Evolutionary conservation across 2,888 invertebrate genomes (phyloP).

Genomic region (Eupithecia exiguata): DNA sequence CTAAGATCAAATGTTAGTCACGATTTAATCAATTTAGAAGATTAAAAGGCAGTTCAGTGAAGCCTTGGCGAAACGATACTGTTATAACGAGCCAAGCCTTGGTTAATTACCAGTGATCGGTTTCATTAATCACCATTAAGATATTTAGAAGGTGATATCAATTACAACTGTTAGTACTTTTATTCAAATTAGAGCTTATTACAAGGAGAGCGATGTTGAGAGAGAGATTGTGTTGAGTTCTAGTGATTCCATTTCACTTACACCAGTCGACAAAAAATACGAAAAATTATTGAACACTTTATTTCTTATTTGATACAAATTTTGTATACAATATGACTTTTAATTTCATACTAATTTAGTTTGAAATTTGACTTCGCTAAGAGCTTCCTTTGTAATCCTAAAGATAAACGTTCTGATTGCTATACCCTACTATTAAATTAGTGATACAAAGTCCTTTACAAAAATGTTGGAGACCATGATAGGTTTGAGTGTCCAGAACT

Average conservation of each 20-base stretch:
- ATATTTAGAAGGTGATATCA: constrained; percentile 45
- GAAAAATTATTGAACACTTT: neutral
- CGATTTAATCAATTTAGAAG: constrained; percentile 1
- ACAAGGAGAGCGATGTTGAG: constrained; percentile 36
- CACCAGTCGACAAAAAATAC: neutral
- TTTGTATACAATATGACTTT: neutral
- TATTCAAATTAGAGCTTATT: constrained; percentile 31
- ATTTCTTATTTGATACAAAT: no score
- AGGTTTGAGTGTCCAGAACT: neutral
- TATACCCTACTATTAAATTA: neutral
- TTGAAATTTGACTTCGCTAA: neutral
- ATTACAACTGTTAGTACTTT: constrained; percentile 40
- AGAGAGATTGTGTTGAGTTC: constrained; percentile 14
- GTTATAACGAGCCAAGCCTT: constrained; percentile 21
- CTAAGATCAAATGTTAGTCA: no score
- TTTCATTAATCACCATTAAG: constrained; percentile 43
- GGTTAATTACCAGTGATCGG: constrained; percentile 33
- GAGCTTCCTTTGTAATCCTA: neutral
- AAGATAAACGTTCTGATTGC: neutral
- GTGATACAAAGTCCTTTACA: neutral
- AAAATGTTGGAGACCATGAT: neutral
- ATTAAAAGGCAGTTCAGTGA: neutral
- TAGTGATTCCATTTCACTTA: neutral
- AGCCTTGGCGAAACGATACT: constrained; percentile 10
- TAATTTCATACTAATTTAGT: neutral